phyloP scores from a whole-genome alignment of 1,140 invertebrate genomes.

The Steinernema feltiae region DNA sequence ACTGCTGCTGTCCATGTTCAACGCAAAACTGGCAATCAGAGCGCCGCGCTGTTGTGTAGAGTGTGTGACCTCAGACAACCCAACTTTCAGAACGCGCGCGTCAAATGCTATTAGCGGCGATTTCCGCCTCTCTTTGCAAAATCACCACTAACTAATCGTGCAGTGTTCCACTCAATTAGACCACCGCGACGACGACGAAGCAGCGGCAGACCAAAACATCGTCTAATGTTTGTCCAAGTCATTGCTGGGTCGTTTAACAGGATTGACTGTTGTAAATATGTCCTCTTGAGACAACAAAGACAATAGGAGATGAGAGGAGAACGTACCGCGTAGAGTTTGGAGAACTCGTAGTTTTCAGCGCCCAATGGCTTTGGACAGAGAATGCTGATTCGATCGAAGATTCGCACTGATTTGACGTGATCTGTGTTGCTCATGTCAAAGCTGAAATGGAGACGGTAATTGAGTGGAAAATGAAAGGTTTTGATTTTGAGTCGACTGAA shows the following conservation, averaged over 20 bases:
- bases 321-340: conserved; percentile 48
- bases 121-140: neutral
- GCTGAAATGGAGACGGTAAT: conserved; percentile 28
- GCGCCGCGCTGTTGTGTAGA: neutral
- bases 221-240: neutral
- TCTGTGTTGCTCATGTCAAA: conserved; percentile 53
- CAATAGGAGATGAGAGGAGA: too few species aligned
- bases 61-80: neutral
- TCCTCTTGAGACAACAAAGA: too few species aligned
- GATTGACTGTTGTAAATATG: neutral
- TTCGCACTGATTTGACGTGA: conserved; percentile 44
- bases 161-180: neutral
- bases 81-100: too few species aligned
- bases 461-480: neutral
- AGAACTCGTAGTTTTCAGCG: conserved; percentile 37
- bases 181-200: neutral
- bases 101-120: neutral
- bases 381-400: conserved; percentile 47
- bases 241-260: neutral
- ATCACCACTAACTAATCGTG: too few species aligned
- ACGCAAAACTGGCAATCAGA: neutral
- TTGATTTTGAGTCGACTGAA: neutral
- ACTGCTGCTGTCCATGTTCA: too few species aligned
- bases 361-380: conserved; percentile 42
- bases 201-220: neutral